Percentiles rank a stretch among this genome's conserved stretches.
Evolutionary conservation across 2,888 invertebrate species (phyloP).

Genomic region (Lacanobia oleracea): DNA sequence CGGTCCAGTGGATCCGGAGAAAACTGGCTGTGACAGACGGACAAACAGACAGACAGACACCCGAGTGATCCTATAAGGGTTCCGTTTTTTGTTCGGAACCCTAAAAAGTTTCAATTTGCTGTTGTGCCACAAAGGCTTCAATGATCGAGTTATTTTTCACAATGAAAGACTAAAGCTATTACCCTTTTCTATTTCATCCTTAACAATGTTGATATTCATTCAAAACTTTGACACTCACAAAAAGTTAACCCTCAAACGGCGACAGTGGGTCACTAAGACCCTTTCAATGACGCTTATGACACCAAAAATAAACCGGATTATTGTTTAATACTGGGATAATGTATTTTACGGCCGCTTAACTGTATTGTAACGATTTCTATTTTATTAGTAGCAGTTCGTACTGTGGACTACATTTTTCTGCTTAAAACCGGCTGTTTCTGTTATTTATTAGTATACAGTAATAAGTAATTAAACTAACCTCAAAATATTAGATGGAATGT

Average conservation of each 20-base stretch:
- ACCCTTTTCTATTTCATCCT: neutral
- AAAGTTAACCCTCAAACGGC: constrained; percentile 40
- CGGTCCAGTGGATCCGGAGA: no score
- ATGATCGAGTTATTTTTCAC: neutral
- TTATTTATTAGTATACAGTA: constrained; percentile 58
- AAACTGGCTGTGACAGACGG: no score
- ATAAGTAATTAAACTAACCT: constrained; percentile 46
- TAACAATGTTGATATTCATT: constrained; percentile 16
- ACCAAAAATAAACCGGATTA: constrained; percentile 65
- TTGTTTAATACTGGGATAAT: constrained; percentile 64
- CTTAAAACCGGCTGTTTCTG: constrained; percentile 61
- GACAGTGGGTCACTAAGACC: constrained; percentile 56
- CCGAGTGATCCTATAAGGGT: no score
- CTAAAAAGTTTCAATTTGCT: no score
- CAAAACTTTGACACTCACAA: constrained; percentile 30
- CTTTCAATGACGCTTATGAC: constrained; percentile 57
- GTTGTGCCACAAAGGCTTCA: neutral
- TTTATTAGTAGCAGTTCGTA: constrained; percentile 63
- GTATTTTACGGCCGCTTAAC: constrained; percentile 73
- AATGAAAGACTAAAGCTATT: no score
- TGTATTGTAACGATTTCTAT: constrained; percentile 70
- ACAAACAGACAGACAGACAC: no score
- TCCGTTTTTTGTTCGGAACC: no score
- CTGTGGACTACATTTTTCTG: constrained; percentile 64
- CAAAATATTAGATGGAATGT: constrained; percentile 44